These are phyloP conservation scores for Noctilio leporinus DNA, from an alignment of 2,113 vertebrate genomes.

Conservation along the genomic window DNA sequence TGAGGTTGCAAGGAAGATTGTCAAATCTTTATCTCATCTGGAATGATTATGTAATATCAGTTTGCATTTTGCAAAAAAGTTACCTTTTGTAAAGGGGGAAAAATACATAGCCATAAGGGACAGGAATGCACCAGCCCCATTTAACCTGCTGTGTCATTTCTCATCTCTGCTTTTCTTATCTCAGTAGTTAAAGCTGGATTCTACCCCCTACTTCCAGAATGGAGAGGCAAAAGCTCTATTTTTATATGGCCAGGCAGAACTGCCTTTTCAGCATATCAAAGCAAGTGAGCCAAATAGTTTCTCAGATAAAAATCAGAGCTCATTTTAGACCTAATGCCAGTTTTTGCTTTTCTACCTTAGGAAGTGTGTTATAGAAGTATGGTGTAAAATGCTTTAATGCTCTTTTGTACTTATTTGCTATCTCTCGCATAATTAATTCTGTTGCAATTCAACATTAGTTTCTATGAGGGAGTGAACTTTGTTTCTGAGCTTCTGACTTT, in stretches of 20 bases:
- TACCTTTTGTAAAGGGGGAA: constrained; percentile 13
- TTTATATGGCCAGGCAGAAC: not conserved
- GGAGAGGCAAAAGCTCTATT: not conserved
- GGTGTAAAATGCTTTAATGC: not conserved
- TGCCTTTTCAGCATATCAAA: constrained; percentile 12
- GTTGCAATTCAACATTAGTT: not conserved
- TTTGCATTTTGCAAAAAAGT: constrained; percentile 11
- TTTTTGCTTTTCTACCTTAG: not conserved
- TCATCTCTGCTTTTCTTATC: constrained; percentile 14
- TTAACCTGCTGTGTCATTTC: not conserved
- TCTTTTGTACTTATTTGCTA: not conserved
- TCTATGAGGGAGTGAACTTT: not conserved
- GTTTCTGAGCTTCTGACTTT: not conserved
- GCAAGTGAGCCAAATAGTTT: constrained; percentile 7
- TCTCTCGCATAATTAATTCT: not conserved
- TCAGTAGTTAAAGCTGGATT: not conserved
- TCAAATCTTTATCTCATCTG: not conserved
- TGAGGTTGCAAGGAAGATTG: not conserved
- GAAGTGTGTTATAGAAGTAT: not conserved
- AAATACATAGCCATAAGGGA: not conserved
- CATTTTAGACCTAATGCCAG: not conserved
- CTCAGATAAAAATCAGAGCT: constrained; percentile 43
- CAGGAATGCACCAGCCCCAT: not conserved
- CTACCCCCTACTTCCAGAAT: not conserved
- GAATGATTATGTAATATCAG: not conserved